Evolutionary conservation across 2,113 vertebrate species (phyloP).

Genomic region (Halcyon senegalensis): DNA sequence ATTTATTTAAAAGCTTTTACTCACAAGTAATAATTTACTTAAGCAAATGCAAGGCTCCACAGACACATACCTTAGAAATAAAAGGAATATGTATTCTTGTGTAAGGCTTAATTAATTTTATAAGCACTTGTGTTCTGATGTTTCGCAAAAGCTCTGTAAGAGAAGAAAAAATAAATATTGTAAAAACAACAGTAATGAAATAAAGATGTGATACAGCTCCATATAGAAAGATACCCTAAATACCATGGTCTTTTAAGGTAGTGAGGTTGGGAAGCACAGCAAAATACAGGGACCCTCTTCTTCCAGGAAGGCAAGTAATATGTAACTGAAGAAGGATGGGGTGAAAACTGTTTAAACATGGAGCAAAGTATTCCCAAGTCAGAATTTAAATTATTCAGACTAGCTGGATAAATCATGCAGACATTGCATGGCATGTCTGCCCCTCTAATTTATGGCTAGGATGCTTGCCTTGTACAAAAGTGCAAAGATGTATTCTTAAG

Average conservation of each 20-base stretch:
- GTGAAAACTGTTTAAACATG: not conserved
- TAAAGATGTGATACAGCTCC: not conserved
- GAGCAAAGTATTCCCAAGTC: not conserved
- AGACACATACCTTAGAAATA: slow-evolving; percentile 94
- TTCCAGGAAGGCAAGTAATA: not conserved
- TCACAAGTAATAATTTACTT: slow-evolving; percentile 38
- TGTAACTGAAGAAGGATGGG: not conserved
- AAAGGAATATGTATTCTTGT: slow-evolving; percentile 99
- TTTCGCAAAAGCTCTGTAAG: slow-evolving; percentile 95
- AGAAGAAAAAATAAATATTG: slow-evolving; percentile 48
- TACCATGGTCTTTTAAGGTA: not conserved
- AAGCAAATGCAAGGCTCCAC: slow-evolving; percentile 20
- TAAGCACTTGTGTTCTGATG: slow-evolving; percentile 99
- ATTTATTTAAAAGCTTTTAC: slow-evolving; percentile 34
- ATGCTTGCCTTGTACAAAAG: not conserved
- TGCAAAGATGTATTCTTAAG: not conserved
- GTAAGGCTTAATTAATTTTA: slow-evolving; percentile 99
- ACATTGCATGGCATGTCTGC: not conserved
- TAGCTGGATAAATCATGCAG: not conserved
- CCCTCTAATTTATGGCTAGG: not conserved
- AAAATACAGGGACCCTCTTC: not conserved
- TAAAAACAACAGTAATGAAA: not conserved
- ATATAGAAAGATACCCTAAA: not conserved
- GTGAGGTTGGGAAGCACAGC: not conserved
- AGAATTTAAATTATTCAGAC: not conserved